Conservation (phyloP, 2,113 vertebrate genomes). For the Prietella phreatophila region DNA sequence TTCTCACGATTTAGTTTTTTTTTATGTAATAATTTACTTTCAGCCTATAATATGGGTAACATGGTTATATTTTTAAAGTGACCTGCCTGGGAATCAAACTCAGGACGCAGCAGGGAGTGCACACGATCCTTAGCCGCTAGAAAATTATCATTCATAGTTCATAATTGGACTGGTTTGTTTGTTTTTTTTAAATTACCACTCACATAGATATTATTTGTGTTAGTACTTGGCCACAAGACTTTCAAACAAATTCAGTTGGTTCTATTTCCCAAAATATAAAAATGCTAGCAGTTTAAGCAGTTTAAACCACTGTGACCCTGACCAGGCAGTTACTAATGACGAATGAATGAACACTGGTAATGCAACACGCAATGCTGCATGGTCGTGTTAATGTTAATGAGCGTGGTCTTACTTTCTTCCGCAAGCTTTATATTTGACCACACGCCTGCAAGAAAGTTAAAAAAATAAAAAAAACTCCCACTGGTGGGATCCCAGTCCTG, state of each 20-base stretch:
- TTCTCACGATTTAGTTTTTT: too few relatives aligned
- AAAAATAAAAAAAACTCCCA: background rate
- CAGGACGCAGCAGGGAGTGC: too few relatives aligned
- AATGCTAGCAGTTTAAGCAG: background rate
- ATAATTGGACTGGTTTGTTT: too few relatives aligned
- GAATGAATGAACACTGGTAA: background rate
- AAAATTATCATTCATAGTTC: too few relatives aligned
- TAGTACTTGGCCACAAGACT: background rate
- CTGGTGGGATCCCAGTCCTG: background rate
- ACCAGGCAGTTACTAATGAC: background rate
- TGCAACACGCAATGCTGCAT: background rate
- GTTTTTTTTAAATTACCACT: background rate
- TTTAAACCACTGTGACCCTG: background rate
- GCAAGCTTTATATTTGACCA: background rate
- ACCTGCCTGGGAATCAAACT: too few relatives aligned
- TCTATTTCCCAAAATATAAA: background rate
- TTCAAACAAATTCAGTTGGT: background rate
- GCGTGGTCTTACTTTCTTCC: background rate
- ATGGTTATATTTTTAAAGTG: too few relatives aligned
- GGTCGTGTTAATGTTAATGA: background rate
- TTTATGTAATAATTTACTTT: too few relatives aligned
- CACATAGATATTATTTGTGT: background rate
- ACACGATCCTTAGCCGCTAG: too few relatives aligned
- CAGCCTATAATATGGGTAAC: too few relatives aligned
- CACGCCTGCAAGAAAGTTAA: background rate